phyloP scores from a whole-genome alignment of 2,113 vertebrate genomes.

The Arothron firmamentum region DNA sequence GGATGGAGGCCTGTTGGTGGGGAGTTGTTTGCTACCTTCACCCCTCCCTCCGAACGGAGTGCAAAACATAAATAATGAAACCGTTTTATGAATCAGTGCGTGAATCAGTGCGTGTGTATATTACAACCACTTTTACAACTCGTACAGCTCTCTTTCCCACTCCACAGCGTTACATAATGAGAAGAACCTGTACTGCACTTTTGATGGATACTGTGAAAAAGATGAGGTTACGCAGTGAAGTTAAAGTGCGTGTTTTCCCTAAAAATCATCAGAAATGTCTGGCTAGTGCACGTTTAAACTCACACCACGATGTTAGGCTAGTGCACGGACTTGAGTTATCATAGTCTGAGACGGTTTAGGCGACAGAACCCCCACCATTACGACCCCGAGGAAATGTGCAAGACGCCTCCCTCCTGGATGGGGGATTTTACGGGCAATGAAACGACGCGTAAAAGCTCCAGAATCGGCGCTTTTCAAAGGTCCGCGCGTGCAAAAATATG shows the following conservation, averaged over 20 bases:
- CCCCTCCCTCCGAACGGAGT: constrained; percentile 23
- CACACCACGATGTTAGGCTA: too few relatives aligned
- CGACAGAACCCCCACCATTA: constrained; percentile 12
- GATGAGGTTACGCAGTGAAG: not conserved
- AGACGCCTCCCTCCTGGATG: not conserved
- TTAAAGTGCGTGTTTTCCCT: too few relatives aligned
- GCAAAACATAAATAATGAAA: constrained; percentile 6
- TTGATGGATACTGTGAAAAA: constrained; percentile 21
- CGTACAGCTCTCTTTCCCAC: constrained; percentile 56
- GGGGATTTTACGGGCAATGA: not conserved
- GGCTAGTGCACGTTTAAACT: too few relatives aligned
- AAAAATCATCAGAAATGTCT: too few relatives aligned
- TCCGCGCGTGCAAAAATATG: too few relatives aligned
- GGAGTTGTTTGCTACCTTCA: not conserved
- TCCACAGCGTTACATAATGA: constrained; percentile 65
- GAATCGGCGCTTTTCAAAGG: not conserved
- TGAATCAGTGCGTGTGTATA: constrained; percentile 4
- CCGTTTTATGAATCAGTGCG: constrained; percentile 27
- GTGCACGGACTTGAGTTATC: too few relatives aligned
- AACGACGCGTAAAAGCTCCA: not conserved
- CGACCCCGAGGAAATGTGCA: constrained; percentile 13
- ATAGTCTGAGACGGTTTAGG: constrained; percentile 22
- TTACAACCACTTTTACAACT: constrained; percentile 50
- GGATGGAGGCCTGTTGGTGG: constrained; percentile 30
- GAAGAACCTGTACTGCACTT: constrained; percentile 68